phyloP scores from a whole-genome alignment of 2,797 vertebrate species.

The Smutsia temminckii region DNA sequence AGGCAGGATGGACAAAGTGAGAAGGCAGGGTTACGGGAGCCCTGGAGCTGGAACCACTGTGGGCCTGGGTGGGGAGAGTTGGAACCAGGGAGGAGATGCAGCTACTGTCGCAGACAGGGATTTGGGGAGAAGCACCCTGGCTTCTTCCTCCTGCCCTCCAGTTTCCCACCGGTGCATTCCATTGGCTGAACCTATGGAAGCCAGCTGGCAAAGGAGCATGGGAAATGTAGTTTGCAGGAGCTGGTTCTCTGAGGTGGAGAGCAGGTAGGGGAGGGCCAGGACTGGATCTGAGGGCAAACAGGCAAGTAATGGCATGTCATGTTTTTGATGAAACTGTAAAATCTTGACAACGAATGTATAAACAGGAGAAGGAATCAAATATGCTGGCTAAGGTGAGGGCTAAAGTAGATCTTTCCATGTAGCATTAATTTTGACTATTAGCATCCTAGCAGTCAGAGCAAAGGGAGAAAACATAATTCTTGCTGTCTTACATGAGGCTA shows the following conservation, averaged over 20 bases:
- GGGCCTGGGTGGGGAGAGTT: neutral
- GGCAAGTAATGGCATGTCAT: neutral
- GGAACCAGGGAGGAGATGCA: neutral
- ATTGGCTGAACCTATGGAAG: neutral
- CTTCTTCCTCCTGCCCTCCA: neutral
- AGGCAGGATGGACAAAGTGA: neutral
- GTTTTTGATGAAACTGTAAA: neutral
- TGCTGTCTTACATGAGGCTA: neutral
- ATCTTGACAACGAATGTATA: neutral
- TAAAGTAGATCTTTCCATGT: neutral
- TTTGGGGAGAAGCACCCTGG: neutral
- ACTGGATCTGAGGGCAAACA: neutral
- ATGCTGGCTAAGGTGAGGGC: neutral
- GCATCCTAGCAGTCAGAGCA: neutral
- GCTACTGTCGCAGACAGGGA: neutral
- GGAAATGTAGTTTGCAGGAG: constrained; percentile 6
- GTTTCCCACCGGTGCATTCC: neutral
- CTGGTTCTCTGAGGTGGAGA: neutral
- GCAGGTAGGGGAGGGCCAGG: neutral
- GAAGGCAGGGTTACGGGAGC: neutral
- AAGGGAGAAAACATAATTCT: neutral
- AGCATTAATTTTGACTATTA: neutral
- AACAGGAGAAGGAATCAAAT: neutral
- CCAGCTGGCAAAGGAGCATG: neutral
- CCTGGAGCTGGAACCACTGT: neutral